A percentile compares a stretch with the other conserved stretches of the same genome.
Evolutionary conservation across 2,888 invertebrate species (phyloP).

Genomic region (Leptarthrus brevirostris): DNA sequence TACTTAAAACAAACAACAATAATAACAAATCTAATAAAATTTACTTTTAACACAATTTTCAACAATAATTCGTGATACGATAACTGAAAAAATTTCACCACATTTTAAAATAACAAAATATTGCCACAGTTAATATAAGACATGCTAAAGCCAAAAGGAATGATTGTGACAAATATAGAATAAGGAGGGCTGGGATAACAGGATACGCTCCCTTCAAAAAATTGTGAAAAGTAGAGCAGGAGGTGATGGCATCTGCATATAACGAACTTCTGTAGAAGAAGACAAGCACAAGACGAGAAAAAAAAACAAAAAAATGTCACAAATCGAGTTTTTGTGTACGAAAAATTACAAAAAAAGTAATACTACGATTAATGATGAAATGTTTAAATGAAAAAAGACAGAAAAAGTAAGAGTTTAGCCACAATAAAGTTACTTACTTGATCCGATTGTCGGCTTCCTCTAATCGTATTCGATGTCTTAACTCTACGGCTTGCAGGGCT

Average conservation of each 20-base stretch:
- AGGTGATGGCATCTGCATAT: slow-evolving; percentile 27
- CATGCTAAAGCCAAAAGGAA: slow-evolving; percentile 64
- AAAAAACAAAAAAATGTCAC: slow-evolving; percentile 27
- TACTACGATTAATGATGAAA: slow-evolving; percentile 28
- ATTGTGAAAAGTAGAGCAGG: slow-evolving; percentile 60
- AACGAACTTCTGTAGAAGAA: slow-evolving; percentile 32
- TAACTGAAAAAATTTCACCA: slow-evolving; percentile 50
- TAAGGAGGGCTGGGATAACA: slow-evolving; percentile 62
- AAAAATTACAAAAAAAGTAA: slow-evolving; percentile 50
- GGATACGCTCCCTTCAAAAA: slow-evolving; percentile 64
- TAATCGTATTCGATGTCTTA: slow-evolving; percentile 68
- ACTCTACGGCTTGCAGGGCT: slow-evolving; percentile 69
- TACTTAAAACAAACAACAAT: too few species aligned
- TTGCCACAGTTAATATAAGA: slow-evolving; percentile 59
- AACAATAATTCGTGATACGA: too few species aligned
- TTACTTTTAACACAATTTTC: too few species aligned
- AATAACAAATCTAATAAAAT: too few species aligned
- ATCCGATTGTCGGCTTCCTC: slow-evolving; percentile 66
- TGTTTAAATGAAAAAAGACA: slow-evolving; percentile 33
- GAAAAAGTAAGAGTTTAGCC: not conserved
- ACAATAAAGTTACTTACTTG: slow-evolving; percentile 65
- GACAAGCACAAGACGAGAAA: slow-evolving; percentile 35
- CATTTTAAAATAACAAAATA: slow-evolving; percentile 56
- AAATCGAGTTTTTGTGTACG: slow-evolving; percentile 44
- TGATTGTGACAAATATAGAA: slow-evolving; percentile 64